Evolutionary conservation across 2,888 invertebrate genomes (phyloP).

Genomic region (Caradrina clavipalpis): DNA sequence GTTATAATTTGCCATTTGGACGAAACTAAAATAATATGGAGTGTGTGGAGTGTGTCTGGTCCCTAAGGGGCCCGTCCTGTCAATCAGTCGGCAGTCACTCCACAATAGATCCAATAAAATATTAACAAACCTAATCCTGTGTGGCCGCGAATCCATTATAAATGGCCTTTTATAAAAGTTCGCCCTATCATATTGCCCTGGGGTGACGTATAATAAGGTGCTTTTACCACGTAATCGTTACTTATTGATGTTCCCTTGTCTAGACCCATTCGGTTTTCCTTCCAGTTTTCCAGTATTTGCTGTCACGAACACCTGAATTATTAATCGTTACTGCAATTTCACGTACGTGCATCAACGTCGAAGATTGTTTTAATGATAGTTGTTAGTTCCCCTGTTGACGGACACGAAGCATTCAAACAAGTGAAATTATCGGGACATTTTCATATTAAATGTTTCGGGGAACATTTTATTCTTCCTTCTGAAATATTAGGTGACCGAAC

Average conservation of each 20-base stretch:
- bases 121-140: conserved; percentile 88
- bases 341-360: conserved; percentile 59
- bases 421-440: conserved; percentile 52
- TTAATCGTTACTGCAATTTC: conserved; percentile 76
- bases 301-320: conserved; percentile 84
- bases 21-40: conserved; percentile 60
- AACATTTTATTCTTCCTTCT: conserved; percentile 25
- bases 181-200: conserved; percentile 76
- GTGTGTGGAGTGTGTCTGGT: conserved; percentile 64
- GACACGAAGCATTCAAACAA: conserved; percentile 52
- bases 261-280: conserved; percentile 77
- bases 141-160: conserved; percentile 87
- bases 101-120: conserved; percentile 86
- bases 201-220: conserved; percentile 79
- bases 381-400: conserved; percentile 64
- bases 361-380: conserved; percentile 68
- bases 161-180: conserved; percentile 80
- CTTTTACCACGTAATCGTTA: conserved; percentile 81
- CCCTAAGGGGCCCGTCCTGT: conserved; percentile 80
- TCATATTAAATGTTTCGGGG: conserved; percentile 31
- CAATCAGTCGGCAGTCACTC: conserved; percentile 83
- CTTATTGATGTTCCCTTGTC: conserved; percentile 83
- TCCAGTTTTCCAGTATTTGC: conserved; percentile 79
- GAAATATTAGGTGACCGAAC: conserved; percentile 67
- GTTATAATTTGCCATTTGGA: conserved; percentile 59